Evolutionary conservation across 2,113 vertebrate genomes (phyloP), one percentile per base, ranked within the genome.

Genomic region (Suricata suricatta): DNA sequence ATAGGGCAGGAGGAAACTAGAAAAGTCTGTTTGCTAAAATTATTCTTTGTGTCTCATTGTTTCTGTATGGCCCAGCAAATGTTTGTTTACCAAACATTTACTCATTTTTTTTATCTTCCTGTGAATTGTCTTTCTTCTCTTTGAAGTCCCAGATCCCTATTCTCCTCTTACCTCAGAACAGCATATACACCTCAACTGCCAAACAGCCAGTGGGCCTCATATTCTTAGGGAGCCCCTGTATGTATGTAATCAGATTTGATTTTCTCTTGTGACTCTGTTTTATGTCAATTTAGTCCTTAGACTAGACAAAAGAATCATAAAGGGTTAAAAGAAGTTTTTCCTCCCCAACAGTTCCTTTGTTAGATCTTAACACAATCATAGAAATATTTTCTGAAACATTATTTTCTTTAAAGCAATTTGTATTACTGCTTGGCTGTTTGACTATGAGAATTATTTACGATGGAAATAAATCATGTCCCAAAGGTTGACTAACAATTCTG

Each of bases 401-500:
- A 74, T 66, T 83, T 71, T 83, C 54, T 84, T 83, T 81, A 11
- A 35, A 87, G 17, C 8, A 95, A 79, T 27, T 63, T 93, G 1
- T 79, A 44, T 91, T 95, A 63, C 44, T 76, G 12, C 19, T 94
- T 96, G n/a, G 23, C 29, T 81, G 6, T 76, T 71, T 93, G 38
- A 60, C 4, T 72, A 52, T 35, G 64, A 71, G 27, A 60, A 81
- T 84, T 94, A 3, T 44, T 94, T 2, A 80, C 60, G 41, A 88
- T 5, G 88, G 17, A 88, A 64, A 80, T 90, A 94, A 90, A 64
- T 96, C 76, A 68, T 64, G 27, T 29, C 31, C 33, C 41, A 27
- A 41, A 84, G 93, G 52, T 83, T 93, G 72, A 83, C 27, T 60
- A 95, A 88, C 41, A 81, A 38, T 90, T 95, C 31, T 88, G 29